Evolutionary conservation across 2,113 vertebrate genomes (phyloP).

Genomic region (Centropus unirufus): DNA sequence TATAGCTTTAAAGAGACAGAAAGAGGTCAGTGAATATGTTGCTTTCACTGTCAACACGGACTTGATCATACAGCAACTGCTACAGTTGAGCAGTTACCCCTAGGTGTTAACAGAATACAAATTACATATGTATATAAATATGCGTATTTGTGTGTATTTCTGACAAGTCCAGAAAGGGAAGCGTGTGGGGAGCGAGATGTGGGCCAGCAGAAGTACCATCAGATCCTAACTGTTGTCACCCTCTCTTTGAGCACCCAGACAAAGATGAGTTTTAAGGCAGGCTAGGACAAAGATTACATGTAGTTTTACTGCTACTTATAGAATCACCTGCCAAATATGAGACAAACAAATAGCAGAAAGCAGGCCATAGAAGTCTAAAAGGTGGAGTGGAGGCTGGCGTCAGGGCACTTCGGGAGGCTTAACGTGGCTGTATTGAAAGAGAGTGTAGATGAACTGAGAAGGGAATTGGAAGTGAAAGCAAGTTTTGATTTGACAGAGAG

Average conservation of each 20-base stretch:
- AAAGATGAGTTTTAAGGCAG: neutral
- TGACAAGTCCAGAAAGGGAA: neutral
- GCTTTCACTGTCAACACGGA: neutral
- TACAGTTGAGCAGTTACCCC: neutral
- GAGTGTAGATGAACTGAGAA: neutral
- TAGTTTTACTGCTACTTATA: neutral
- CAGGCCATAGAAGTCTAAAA: neutral
- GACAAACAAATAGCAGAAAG: neutral
- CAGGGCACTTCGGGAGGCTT: neutral
- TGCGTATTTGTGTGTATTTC: neutral
- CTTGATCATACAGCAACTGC: neutral
- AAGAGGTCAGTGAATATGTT: neutral
- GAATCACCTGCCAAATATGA: neutral
- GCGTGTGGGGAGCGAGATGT: neutral
- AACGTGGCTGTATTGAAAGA: neutral
- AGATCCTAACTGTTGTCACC: neutral
- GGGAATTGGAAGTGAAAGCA: neutral
- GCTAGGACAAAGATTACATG: neutral
- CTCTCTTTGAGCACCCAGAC: neutral
- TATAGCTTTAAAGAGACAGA: neutral
- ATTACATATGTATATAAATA: neutral
- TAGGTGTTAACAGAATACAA: neutral
- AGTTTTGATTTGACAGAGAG: neutral
- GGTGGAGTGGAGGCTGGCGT: neutral
- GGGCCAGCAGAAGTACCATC: neutral